Evolutionary conservation across 2,888 invertebrate species (phyloP).

Genomic region (Helleia helle): DNA sequence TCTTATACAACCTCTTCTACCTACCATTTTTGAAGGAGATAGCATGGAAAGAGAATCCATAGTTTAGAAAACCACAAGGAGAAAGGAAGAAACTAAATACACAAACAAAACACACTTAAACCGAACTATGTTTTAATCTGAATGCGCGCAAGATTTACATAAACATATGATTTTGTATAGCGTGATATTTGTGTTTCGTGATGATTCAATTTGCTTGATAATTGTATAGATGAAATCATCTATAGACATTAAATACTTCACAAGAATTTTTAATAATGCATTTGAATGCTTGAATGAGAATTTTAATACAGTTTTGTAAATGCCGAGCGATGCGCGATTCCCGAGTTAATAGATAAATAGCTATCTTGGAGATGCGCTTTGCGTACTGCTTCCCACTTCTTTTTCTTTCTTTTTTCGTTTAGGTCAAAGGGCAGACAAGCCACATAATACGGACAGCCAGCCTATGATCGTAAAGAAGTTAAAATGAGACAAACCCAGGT

Average conservation of each 20-base stretch:
- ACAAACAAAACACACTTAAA: slow-evolving; percentile 13
- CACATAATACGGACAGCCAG: too few species aligned
- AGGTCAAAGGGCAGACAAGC: too few species aligned
- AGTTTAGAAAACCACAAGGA: slow-evolving; percentile 46
- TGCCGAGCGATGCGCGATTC: too few species aligned
- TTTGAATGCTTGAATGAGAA: neutral
- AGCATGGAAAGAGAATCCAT: slow-evolving; percentile 72
- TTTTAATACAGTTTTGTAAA: too few species aligned
- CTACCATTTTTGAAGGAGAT: slow-evolving; percentile 72
- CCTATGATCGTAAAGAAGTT: too few species aligned
- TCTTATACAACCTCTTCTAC: slow-evolving; percentile 71
- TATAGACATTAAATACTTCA: too few species aligned
- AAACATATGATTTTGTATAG: slow-evolving; percentile 7
- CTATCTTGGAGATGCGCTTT: too few species aligned
- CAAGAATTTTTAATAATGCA: neutral
- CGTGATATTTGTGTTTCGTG: slow-evolving; percentile 13
- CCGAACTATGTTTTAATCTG: slow-evolving; percentile 10
- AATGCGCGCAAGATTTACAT: slow-evolving; percentile 9
- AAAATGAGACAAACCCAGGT: too few species aligned
- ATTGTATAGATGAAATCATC: neutral
- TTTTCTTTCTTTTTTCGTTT: too few species aligned
- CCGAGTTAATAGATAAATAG: too few species aligned
- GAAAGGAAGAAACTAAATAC: slow-evolving; percentile 21
- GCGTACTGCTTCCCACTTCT: too few species aligned
- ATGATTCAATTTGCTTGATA: slow-evolving; percentile 11